A percentile compares a stretch with the other conserved stretches of the same genome.
Conservation (phyloP, 2,113 vertebrate species). For the Myocastor coypus region DNA sequence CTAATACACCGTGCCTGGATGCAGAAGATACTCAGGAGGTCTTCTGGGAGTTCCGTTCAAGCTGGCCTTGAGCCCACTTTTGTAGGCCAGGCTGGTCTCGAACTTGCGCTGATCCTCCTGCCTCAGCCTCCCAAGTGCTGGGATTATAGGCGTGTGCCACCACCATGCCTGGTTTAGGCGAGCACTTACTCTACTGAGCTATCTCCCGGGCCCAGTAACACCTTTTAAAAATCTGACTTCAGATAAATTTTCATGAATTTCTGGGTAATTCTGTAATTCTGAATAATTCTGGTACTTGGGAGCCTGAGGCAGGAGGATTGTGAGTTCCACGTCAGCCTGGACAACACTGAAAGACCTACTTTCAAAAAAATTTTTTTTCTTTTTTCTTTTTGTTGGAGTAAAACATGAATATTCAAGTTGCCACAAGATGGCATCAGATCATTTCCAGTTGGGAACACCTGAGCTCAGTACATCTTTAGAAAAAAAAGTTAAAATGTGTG, state of each 20-base stretch:
- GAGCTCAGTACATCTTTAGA: conserved; percentile 31
- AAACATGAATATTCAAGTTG: conserved; percentile 50
- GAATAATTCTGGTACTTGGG: neutral
- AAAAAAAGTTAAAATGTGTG: neutral
- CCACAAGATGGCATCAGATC: conserved; percentile 81
- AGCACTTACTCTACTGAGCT: too few species aligned
- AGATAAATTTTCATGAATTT: conserved; percentile 19
- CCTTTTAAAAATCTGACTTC: neutral
- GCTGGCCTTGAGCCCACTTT: too few species aligned
- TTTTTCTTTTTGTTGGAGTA: neutral
- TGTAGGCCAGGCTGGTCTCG: too few species aligned
- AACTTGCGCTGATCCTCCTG: too few species aligned
- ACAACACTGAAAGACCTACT: neutral
- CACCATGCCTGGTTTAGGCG: too few species aligned
- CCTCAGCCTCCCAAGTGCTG: too few species aligned
- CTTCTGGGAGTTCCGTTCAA: too few species aligned
- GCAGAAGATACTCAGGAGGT: too few species aligned
- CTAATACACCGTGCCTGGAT: accelerated
- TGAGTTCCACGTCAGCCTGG: neutral
- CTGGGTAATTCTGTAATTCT: neutral
- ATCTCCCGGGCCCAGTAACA: too few species aligned
- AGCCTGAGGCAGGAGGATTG: neutral
- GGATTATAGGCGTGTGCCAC: too few species aligned
- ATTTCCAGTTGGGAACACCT: conserved; percentile 52
- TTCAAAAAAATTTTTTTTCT: neutral